Percentiles rank a stretch among this genome's conserved stretches.
Conservation (phyloP, 2,797 vertebrate species). For the Anas bahamensis region DNA sequence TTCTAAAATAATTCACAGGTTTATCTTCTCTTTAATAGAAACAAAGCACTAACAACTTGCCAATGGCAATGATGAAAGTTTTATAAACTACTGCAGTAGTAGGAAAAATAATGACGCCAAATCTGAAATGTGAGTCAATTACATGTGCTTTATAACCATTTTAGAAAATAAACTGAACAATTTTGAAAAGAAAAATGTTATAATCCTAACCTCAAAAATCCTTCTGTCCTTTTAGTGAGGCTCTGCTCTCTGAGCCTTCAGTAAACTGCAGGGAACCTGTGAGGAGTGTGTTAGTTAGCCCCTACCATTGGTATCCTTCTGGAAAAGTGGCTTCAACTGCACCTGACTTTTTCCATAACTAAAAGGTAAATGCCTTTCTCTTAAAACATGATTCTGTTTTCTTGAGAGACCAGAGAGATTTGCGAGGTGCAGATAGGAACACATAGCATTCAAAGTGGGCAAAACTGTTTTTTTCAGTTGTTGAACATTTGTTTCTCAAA, state of each 20-base stretch:
- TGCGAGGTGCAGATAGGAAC: not conserved
- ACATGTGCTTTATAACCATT: not conserved
- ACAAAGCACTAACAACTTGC: not conserved
- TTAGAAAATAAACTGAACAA: not conserved
- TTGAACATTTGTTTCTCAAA: not conserved
- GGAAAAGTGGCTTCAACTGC: not conserved
- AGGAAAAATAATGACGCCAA: not conserved
- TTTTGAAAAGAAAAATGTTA: not conserved
- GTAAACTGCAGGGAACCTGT: fast-evolving
- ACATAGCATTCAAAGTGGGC: fast-evolving
- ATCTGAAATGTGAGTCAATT: not conserved
- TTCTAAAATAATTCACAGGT: not conserved
- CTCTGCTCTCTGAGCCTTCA: not conserved
- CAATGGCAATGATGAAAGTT: not conserved
- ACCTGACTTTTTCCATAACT: not conserved
- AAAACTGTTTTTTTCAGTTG: not conserved
- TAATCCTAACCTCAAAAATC: not conserved
- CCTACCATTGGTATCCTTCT: too few species aligned
- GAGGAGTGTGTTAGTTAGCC: not conserved
- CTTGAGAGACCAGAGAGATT: not conserved
- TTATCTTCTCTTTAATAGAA: not conserved
- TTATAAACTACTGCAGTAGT: not conserved
- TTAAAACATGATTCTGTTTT: not conserved
- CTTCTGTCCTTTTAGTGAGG: not conserved
- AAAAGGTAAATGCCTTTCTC: not conserved